A percentile compares a stretch with the other conserved stretches of the same genome.
phyloP scores from a whole-genome alignment of 2,113 vertebrate genomes.

The Percina caprodes region DNA sequence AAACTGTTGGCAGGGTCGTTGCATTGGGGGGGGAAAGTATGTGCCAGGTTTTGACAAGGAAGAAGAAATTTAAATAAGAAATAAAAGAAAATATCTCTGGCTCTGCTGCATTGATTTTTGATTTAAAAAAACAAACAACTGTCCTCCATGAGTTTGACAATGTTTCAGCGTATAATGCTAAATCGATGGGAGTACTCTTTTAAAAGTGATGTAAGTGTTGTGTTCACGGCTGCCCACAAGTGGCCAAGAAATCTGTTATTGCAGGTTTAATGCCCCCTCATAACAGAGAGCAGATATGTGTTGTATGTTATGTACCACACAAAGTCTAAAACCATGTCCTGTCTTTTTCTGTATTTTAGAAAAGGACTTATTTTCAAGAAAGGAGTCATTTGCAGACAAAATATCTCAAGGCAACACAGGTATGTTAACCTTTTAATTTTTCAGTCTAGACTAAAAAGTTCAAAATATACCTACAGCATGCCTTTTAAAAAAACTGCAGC shows the following conservation, averaged over 20 bases:
- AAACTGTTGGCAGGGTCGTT: background rate
- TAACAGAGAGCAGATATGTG: background rate
- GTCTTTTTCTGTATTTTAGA: constrained; percentile 61
- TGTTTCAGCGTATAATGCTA: background rate
- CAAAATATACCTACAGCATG: background rate
- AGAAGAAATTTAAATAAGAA: background rate
- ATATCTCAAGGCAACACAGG: constrained; percentile 35
- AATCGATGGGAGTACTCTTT: background rate
- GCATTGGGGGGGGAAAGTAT: background rate
- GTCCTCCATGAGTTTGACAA: background rate
- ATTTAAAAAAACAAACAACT: no score
- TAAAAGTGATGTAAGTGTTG: background rate
- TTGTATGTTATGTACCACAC: background rate
- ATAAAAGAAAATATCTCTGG: no score
- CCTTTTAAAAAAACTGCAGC: background rate
- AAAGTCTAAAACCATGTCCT: background rate
- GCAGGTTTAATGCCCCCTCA: background rate
- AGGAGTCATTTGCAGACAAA: constrained; percentile 4
- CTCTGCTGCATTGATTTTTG: background rate
- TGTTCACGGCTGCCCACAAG: background rate
- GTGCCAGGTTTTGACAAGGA: background rate
- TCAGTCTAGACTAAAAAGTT: background rate
- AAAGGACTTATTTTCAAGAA: constrained; percentile 69
- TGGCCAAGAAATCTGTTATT: background rate
- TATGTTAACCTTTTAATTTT: constrained; percentile 40